Evolutionary conservation across 2,797 vertebrate species (phyloP).

Genomic region (Enteromius fasciolatus): DNA sequence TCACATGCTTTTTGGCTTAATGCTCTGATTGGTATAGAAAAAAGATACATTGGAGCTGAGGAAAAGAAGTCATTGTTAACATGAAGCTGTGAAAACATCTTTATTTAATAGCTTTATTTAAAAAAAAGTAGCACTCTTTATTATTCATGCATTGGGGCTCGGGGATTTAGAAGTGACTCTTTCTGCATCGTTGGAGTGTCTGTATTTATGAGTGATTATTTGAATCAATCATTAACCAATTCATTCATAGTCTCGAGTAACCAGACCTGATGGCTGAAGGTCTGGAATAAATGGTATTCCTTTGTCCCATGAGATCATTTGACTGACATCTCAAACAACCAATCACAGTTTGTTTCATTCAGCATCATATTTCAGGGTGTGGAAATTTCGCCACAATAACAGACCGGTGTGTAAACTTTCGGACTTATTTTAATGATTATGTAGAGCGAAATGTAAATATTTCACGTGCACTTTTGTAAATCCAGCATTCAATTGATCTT

Average conservation of each 20-base stretch:
- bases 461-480: no score
- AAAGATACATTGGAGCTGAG: neutral
- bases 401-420: no score
- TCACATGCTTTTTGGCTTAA: conserved; percentile 19
- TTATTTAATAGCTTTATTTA: neutral
- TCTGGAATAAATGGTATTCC: no score
- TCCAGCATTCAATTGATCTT: no score
- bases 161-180: neutral
- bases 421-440: no score
- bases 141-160: neutral
- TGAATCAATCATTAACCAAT: neutral
- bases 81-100: neutral
- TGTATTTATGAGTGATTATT: neutral
- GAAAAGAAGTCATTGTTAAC: neutral
- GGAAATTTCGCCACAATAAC: no score
- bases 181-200: neutral
- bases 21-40: neutral
- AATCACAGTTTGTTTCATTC: neutral
- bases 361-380: neutral
- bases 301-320: no score
- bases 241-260: neutral
- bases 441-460: no score
- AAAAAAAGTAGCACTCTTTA: neutral
- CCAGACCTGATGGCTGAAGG: no score
- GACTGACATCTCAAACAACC: no score